Evolutionary conservation across 2,888 invertebrate genomes (phyloP), one percentile per base, ranked within the genome.

Genomic region (Diaphora mendica): DNA sequence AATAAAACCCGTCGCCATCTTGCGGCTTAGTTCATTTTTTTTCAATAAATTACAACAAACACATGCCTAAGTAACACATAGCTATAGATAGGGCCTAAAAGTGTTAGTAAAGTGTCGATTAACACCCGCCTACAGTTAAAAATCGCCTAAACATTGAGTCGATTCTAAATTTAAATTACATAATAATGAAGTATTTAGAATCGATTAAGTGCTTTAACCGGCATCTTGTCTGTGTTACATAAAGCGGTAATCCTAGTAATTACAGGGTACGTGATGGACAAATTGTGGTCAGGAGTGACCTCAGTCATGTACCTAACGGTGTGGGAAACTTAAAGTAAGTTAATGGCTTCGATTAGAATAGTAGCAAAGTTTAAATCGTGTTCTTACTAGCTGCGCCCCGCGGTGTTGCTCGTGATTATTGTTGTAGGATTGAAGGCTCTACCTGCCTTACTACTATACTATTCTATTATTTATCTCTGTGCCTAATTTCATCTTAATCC

Each of bases 161-260:
- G 59, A 30, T 62, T 62, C 59, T 30, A 30, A 15, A 30, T 59
- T 5, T 30, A 30, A 59, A 26, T 59, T 59, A 26, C 59, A 30
- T 62, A 62, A 30, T 26, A 26, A 62, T 62, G 26, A 13, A 15
- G 30, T 4, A 30, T 62, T 30, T 30, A 30, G 5, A 62, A 62
- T 62, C 59, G 59, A 62, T 62, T 62, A 62, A 62, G 30, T 62
- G 30, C 30, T 62, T 30, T 30, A 62, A 62, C 59, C 15, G 59
- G 30, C 59, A 30, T 26, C 15, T 30, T 7, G 26, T 62, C 30
- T 15, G 67, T 67, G 62, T 81, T 72, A 70, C 68, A 69, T 35
- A 80, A 81, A 72, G 72, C 73, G 44, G 35, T 64, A 70, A 70
- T 62, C 23, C 11, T 8, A 42, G 70, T 64, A 70, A 70, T 70